Evolutionary conservation across 2,113 vertebrate species (phyloP).

Genomic region (Thalassarche chlororhynchos): DNA sequence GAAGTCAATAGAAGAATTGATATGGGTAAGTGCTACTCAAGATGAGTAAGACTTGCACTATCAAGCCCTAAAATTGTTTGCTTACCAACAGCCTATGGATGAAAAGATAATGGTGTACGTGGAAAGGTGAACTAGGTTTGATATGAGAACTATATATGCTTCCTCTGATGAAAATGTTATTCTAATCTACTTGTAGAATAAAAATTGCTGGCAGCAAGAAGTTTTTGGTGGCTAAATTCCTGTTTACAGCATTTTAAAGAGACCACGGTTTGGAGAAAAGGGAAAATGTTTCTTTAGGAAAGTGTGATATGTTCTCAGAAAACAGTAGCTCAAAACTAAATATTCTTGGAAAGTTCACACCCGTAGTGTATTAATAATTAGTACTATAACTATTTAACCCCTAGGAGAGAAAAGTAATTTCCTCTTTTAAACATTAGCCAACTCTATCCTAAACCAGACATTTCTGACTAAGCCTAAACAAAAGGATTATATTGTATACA

Average conservation of each 20-base stretch:
- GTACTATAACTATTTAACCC: neutral
- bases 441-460: neutral
- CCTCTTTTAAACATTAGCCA: neutral
- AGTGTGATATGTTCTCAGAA: neutral
- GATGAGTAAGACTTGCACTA: conserved; percentile 22
- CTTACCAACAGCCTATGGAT: neutral
- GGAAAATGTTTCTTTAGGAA: neutral
- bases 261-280: neutral
- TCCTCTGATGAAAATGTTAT: neutral
- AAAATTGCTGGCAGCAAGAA: neutral
- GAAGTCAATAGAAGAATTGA: neutral
- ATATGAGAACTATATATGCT: neutral
- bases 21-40: conserved; percentile 3
- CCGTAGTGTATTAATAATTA: neutral
- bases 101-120: neutral
- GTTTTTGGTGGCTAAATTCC: neutral
- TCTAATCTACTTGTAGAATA: neutral
- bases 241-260: neutral
- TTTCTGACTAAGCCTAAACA: conserved; percentile 13
- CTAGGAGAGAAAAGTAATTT: conserved; percentile 13
- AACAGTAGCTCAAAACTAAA: conserved; percentile 16
- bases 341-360: neutral
- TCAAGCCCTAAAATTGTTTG: conserved; percentile 38
- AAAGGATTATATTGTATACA: conserved; percentile 12
- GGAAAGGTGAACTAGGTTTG: neutral